Evolutionary conservation across 2,888 invertebrate genomes (phyloP).

Genomic region (Athripsodes cinereus): DNA sequence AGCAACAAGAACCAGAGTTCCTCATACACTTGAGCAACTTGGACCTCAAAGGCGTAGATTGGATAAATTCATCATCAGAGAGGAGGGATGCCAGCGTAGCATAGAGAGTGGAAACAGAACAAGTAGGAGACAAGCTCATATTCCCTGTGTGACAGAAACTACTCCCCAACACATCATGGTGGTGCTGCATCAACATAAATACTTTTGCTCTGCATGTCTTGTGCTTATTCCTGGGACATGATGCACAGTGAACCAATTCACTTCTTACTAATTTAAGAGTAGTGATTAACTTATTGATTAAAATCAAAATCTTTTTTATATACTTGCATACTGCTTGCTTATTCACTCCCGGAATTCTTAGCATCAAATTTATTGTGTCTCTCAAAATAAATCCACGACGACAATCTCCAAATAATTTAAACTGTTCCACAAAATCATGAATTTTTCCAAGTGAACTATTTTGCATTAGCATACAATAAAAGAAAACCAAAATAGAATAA

Average conservation of each 20-base stretch:
- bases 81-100: slow-evolving; percentile 47
- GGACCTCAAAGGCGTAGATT: slow-evolving; percentile 38
- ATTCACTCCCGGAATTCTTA: slow-evolving; percentile 44
- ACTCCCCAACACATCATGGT: slow-evolving; percentile 52
- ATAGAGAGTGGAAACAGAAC: slow-evolving; percentile 53
- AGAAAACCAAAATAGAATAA: slow-evolving; percentile 53
- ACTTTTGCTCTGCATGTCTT: slow-evolving; percentile 44
- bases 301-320: slow-evolving; percentile 50
- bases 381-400: slow-evolving; percentile 52
- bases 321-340: slow-evolving; percentile 38
- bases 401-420: slow-evolving; percentile 54
- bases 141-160: slow-evolving; percentile 39
- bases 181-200: slow-evolving; percentile 51
- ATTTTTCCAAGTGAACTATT: slow-evolving; percentile 48
- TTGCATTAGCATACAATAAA: slow-evolving; percentile 53
- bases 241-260: slow-evolving; percentile 50
- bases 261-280: slow-evolving; percentile 53
- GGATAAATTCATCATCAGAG: slow-evolving; percentile 41
- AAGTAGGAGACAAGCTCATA: slow-evolving; percentile 40
- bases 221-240: slow-evolving; percentile 48
- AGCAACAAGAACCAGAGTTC: slow-evolving; percentile 57
- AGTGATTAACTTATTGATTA: slow-evolving; percentile 49
- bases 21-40: slow-evolving; percentile 51
- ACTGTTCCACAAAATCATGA: slow-evolving; percentile 53
- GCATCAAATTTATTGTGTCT: slow-evolving; percentile 50